Evolutionary conservation across 1,140 invertebrate species (phyloP), one percentile per base, ranked within the genome.

Genomic region (Platyscapa corneri): DNA sequence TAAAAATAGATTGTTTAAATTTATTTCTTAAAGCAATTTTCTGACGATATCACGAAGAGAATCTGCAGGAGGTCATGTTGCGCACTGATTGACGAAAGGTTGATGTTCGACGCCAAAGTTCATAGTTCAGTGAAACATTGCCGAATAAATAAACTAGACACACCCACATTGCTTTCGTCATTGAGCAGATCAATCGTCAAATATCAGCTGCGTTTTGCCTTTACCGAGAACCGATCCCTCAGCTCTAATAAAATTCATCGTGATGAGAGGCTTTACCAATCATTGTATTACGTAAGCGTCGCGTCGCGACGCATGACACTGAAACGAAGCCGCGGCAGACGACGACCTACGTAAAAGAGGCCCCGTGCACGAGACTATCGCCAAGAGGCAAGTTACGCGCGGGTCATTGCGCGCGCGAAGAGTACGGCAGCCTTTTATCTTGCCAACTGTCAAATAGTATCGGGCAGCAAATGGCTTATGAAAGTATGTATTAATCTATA

Each of bases 371-470:
- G 70, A 74, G 70, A 74, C 70, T 34, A 74, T 74, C 70, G 2
- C 8, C 3, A 12, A 37, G 70, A 42, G 8, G 70, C 70, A 16
- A 42, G 37, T 42, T 74, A 42, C 70, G 37, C n/a, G 64, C 42
- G 67, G 81, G 81, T 74, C 81, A 82, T 74, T 46, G 81, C 5
- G 70, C 81, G 23, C 37, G 0, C 23, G 39, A 72, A 10, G 70
- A 42, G 8, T 5, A 20, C 64, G 30, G 32, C 67, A 56, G 23
- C 23, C 81, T 72, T 82, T 72, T 82, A 74, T 82, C 70, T 74
- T 42, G 16, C 32, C 14, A 8, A 49, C 79, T 82, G 79, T 82
- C 79, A 82, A 80, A 70, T 82, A 82, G 42, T 72, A 49, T 65
- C 65, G 42, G 78, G 8, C 65, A 27, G 27, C n/a, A 49, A 1